phyloP scores from a whole-genome alignment of 2,888 invertebrate species.

The Lissonota sp. region DNA sequence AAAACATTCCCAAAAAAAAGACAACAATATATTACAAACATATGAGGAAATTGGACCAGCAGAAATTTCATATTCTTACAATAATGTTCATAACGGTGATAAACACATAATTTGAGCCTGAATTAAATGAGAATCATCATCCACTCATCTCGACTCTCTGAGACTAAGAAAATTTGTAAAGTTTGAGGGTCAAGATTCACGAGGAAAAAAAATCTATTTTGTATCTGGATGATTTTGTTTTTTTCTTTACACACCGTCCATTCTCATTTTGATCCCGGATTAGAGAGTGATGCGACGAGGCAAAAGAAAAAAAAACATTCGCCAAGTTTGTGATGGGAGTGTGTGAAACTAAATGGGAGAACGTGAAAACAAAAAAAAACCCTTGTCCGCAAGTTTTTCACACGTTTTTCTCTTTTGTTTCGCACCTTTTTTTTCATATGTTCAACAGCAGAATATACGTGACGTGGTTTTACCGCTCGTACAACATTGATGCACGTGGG shows the following conservation, averaged over 20 bases:
- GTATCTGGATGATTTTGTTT: neutral
- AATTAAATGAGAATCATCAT: too few species aligned
- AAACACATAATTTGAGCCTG: too few species aligned
- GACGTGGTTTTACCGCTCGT: neutral
- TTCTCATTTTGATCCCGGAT: neutral
- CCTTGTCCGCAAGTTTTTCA: neutral
- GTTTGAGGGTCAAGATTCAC: neutral
- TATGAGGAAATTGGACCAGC: too few species aligned
- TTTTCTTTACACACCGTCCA: neutral
- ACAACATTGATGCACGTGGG: constrained; percentile 29
- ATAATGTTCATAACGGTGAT: too few species aligned
- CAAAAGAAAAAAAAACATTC: neutral
- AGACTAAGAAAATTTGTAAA: too few species aligned
- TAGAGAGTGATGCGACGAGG: neutral
- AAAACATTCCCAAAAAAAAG: too few species aligned
- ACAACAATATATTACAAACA: too few species aligned
- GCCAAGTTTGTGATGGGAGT: neutral
- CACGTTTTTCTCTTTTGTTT: neutral
- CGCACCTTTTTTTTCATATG: neutral
- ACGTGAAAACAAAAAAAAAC: neutral
- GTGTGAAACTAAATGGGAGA: neutral
- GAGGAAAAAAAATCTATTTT: neutral
- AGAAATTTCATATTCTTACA: too few species aligned
- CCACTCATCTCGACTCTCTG: too few species aligned
- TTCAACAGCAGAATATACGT: neutral